phyloP scores from a whole-genome alignment of 1,140 invertebrate genomes.

The Drosophila aff. region DNA sequence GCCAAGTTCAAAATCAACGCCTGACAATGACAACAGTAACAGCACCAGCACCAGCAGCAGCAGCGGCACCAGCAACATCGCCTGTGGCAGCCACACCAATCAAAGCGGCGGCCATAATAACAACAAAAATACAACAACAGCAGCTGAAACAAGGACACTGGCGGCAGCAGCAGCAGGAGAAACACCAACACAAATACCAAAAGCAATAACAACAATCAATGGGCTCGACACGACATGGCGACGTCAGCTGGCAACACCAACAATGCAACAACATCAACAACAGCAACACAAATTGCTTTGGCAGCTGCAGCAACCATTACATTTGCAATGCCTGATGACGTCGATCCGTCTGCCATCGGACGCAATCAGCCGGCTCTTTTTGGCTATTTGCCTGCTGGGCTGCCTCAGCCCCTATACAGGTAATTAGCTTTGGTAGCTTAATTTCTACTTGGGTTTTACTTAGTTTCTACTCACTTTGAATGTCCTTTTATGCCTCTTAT shows the following conservation, averaged over 20 bases:
- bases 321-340: constrained; percentile 55
- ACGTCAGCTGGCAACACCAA: constrained; percentile 39
- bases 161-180: not conserved
- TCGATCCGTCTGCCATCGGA: constrained; percentile 53
- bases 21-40: constrained; percentile 75
- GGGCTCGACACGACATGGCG: constrained; percentile 53
- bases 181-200: constrained; percentile 12
- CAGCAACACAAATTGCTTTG: constrained; percentile 25
- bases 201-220: constrained; percentile 61
- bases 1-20: constrained; percentile 81
- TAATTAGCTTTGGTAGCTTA: constrained; percentile 45
- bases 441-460: not conserved
- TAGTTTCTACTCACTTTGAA: not conserved
- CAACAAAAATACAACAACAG: constrained; percentile 1
- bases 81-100: constrained; percentile 16
- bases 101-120: constrained; percentile 16
- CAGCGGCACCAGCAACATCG: constrained; percentile 25
- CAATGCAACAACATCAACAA: constrained; percentile 11
- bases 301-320: constrained; percentile 24
- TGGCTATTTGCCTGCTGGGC: constrained; percentile 67
- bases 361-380: constrained; percentile 60
- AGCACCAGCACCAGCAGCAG: constrained; percentile 45
- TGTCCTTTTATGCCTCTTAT: not conserved
- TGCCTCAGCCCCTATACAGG: constrained; percentile 73
- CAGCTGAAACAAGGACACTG: constrained; percentile 19